A percentile compares a stretch with the other conserved stretches of the same genome.
Evolutionary conservation across 2,797 vertebrate species (phyloP).

Genomic region (Aythya fuligula): DNA sequence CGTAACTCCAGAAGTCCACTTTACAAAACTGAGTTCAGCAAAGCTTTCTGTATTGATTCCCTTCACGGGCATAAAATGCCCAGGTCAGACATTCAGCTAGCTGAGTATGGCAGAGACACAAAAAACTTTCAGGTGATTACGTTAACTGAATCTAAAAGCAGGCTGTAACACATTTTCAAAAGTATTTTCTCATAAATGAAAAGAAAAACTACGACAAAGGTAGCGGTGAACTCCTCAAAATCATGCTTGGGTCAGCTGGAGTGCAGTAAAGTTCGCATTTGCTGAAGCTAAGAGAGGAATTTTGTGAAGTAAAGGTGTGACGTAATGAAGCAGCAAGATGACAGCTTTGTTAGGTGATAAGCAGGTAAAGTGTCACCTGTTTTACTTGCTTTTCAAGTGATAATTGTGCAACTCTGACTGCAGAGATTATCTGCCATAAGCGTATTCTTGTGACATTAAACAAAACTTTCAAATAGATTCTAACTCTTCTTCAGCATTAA

Average conservation of each 20-base stretch:
- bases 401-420: not conserved
- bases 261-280: not conserved
- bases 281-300: not conserved
- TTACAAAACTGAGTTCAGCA: not conserved
- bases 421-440: accelerated
- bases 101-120: not conserved
- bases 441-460: not conserved
- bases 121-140: not conserved
- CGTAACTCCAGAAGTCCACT: accelerated
- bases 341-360: not conserved
- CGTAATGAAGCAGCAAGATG: not conserved
- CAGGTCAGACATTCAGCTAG: not conserved
- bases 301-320: not conserved
- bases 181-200: not conserved
- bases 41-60: not conserved
- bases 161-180: not conserved
- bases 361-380: not conserved
- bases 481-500: not conserved
- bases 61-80: not conserved
- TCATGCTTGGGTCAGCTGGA: not conserved
- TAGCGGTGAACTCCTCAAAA: not conserved
- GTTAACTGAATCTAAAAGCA: not conserved
- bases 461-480: not conserved
- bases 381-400: not conserved
- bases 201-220: not conserved